Conservation (phyloP, 2,113 vertebrate species). For the Embiotoca jacksoni region DNA sequence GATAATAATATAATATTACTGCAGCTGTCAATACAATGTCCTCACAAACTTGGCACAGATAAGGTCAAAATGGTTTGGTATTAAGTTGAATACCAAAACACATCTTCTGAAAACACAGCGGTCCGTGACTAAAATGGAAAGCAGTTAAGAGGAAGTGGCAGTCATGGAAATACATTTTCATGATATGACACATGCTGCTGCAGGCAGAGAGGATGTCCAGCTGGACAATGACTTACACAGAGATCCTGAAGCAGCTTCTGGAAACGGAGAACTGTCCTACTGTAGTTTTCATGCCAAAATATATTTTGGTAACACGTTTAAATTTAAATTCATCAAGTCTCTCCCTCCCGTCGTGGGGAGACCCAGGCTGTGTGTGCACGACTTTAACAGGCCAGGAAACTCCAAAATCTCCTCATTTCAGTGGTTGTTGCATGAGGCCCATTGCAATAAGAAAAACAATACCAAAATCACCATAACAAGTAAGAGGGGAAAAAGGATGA, state of each 20-base stretch:
- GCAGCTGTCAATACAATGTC: background rate
- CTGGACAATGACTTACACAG: background rate
- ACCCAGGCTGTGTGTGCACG: background rate
- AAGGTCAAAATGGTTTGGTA: background rate
- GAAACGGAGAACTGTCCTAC: background rate
- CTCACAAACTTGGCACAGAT: background rate
- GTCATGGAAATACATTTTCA: background rate
- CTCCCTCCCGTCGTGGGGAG: background rate
- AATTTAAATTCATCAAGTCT: background rate
- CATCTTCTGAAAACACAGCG: background rate
- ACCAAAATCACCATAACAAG: too few species aligned
- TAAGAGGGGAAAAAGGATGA: too few species aligned
- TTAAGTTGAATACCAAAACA: background rate
- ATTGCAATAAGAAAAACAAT: background rate
- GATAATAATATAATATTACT: background rate
- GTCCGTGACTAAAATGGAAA: background rate
- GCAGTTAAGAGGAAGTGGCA: background rate
- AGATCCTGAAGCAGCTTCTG: background rate
- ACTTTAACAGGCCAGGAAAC: background rate
- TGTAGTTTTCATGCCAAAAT: background rate
- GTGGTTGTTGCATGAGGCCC: background rate
- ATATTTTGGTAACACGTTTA: background rate
- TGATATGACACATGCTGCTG: constrained; percentile 10
- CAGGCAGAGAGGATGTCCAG: constrained; percentile 9
- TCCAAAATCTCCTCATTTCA: background rate